A percentile compares a stretch with the other conserved stretches of the same genome.
Evolutionary conservation across 1,140 invertebrate genomes (phyloP).

Genomic region (Eumeta japonica): DNA sequence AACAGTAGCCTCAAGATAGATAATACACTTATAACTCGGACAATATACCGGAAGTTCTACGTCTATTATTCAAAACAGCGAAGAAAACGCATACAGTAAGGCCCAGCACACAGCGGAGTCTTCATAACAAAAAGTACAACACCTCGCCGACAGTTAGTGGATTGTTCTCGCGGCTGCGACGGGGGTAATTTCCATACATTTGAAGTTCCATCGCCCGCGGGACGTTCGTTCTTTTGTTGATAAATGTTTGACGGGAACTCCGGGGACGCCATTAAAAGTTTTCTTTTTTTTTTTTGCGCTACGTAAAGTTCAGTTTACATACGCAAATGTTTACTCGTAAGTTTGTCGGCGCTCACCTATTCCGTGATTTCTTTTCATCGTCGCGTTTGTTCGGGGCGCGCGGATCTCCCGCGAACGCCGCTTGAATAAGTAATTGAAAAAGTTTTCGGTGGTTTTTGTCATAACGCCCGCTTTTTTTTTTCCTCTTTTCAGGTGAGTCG

Average conservation of each 20-base stretch:
- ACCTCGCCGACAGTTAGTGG: constrained; percentile 52
- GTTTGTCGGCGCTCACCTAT: constrained; percentile 51
- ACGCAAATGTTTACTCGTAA: constrained; percentile 57
- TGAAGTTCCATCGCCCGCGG: constrained; percentile 57
- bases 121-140: no score
- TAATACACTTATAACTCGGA: no score
- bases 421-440: constrained; percentile 49
- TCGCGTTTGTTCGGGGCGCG: constrained; percentile 39
- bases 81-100: no score
- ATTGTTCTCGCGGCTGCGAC: constrained; percentile 53
- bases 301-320: constrained; percentile 58
- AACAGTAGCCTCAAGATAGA: no score
- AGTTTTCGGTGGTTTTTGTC: constrained; percentile 29
- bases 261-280: constrained; percentile 58
- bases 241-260: constrained; percentile 59
- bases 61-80: no score
- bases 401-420: constrained; percentile 34
- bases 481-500: no score
- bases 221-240: constrained; percentile 59
- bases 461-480: constrained; percentile 21
- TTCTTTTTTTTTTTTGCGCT: no score
- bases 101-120: no score
- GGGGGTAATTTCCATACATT: constrained; percentile 58
- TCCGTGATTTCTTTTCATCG: constrained; percentile 53
- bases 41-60: no score